Evolutionary conservation across 1,140 invertebrate species (phyloP).

Genomic region (Thaumetopoea pityocampa): DNA sequence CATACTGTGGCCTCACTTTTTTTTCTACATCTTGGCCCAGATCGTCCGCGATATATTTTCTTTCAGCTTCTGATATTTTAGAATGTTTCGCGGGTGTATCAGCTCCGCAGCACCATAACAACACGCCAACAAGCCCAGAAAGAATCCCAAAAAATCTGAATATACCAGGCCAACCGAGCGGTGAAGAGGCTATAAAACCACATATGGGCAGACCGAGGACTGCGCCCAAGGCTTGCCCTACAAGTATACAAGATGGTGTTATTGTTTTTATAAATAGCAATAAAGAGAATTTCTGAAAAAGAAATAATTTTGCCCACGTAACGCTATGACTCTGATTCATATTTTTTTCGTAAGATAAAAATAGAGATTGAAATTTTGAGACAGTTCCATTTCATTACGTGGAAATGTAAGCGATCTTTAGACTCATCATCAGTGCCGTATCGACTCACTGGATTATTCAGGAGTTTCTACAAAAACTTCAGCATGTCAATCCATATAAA

Average conservation of each 20-base stretch:
- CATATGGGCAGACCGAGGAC: conserved; percentile 79
- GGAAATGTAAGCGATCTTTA: no score
- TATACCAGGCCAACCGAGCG: conserved; percentile 78
- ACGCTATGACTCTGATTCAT: no score
- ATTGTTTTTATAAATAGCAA: not conserved
- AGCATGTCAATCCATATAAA: no score
- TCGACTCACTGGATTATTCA: no score
- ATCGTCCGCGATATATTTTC: conserved; percentile 54
- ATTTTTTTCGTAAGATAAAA: no score
- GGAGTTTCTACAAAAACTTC: no score
- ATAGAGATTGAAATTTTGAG: no score
- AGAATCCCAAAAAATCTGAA: conserved; percentile 63
- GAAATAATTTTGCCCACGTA: no score
- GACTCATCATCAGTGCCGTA: no score
- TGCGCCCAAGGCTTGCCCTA: conserved; percentile 79
- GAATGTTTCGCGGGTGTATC: conserved; percentile 54
- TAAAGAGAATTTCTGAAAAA: no score
- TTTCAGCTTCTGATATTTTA: conserved; percentile 52
- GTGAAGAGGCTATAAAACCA: conserved; percentile 76
- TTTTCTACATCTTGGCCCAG: conserved; percentile 26
- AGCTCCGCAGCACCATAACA: conserved; percentile 42
- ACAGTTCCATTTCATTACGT: no score
- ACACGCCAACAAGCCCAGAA: conserved; percentile 32
- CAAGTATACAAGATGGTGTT: conserved; percentile 12
- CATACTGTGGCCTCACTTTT: conserved; percentile 14